A percentile compares a stretch with the other conserved stretches of the same genome.
These are phyloP conservation scores for Hydrolagus colliei DNA, from an alignment of 2,797 vertebrate genomes.

Conservation along the genomic window DNA sequence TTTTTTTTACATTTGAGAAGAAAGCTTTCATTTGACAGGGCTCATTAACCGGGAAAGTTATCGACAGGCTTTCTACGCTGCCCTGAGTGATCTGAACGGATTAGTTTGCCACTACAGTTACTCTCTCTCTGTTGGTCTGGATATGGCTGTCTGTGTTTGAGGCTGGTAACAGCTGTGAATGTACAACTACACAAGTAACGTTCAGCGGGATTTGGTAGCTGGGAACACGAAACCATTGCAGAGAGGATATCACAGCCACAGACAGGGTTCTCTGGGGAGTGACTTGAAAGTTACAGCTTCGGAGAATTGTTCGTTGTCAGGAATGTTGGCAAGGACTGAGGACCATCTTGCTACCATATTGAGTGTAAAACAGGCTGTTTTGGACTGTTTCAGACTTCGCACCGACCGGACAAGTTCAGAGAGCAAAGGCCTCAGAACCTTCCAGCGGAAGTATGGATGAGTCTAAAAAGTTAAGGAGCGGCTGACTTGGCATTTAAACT, in stretches of 20 bases:
- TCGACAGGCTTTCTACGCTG: background rate
- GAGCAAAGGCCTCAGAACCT: too few species aligned
- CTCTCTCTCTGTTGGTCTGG: background rate
- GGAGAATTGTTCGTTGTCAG: too few species aligned
- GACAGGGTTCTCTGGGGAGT: too few species aligned
- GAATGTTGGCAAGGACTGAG: too few species aligned
- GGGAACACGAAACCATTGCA: background rate
- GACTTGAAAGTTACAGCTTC: too few species aligned
- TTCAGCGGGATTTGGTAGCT: background rate
- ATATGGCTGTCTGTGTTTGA: background rate
- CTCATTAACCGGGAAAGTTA: background rate
- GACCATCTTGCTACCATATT: too few species aligned
- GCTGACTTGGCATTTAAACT: background rate
- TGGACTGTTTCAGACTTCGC: too few species aligned
- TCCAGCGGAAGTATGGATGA: too few species aligned
- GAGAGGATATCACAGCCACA: too few species aligned
- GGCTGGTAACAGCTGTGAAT: background rate
- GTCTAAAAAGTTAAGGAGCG: background rate
- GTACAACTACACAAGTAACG: background rate
- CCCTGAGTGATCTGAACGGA: background rate
- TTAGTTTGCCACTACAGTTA: background rate
- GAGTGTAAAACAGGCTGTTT: too few species aligned
- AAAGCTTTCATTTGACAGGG: conserved; percentile 11
- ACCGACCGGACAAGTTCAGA: too few species aligned
- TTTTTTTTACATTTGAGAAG: background rate